These are phyloP conservation scores for Conomelus anceps DNA, from an alignment of 2,888 invertebrate species.

Conservation along the genomic window DNA sequence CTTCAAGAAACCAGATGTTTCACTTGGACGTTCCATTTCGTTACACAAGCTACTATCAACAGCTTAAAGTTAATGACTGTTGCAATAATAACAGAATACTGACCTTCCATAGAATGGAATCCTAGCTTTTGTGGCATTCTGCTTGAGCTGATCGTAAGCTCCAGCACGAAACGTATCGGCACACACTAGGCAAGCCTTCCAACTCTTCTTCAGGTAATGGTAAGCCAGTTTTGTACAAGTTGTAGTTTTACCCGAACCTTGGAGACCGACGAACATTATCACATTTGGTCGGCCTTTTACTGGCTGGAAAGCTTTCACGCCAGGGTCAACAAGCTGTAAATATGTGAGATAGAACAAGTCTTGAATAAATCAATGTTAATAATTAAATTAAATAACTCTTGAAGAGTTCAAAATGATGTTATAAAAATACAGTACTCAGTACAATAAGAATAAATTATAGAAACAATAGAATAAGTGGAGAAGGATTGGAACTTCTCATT, in stretches of 20 bases:
- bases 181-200: conserved; percentile 98
- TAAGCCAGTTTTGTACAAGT: conserved; percentile 99
- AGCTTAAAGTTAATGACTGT: too few relatives aligned
- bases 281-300: conserved; percentile 91
- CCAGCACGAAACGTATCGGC: conserved; percentile 99
- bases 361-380: too few relatives aligned
- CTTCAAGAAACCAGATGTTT: too few relatives aligned
- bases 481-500: too few relatives aligned
- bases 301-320: conserved; percentile 94
- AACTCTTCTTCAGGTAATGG: conserved; percentile 96
- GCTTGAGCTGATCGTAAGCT: conserved; percentile 99
- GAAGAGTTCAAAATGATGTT: too few relatives aligned
- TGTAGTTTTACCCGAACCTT: conserved; percentile 99
- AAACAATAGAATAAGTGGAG: too few relatives aligned
- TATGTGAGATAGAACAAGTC: too few relatives aligned
- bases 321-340: conserved; percentile 87
- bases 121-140: conserved; percentile 96
- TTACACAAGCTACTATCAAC: too few relatives aligned
- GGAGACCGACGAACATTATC: conserved; percentile 99
- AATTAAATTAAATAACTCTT: too few relatives aligned
- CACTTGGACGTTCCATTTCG: too few relatives aligned
- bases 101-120: conserved; percentile 99
- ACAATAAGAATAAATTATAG: too few relatives aligned
- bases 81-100: conserved; percentile 24
- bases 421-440: too few relatives aligned